Conservation (phyloP, 1,140 invertebrate genomes). For the Papilio polyxenes region DNA sequence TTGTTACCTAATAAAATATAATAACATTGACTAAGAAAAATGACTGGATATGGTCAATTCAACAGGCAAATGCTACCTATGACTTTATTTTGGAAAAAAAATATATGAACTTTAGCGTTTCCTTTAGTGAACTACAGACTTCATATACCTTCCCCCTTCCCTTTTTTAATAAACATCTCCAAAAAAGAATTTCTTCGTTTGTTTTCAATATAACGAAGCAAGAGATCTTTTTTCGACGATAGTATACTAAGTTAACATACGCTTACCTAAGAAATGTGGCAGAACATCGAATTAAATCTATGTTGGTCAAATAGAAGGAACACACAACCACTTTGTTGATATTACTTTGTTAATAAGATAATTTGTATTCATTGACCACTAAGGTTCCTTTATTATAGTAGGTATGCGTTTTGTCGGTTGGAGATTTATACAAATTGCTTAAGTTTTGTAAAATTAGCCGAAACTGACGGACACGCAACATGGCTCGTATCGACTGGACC, state of each 20-base stretch:
- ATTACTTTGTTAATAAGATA: neutral
- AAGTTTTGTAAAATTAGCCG: conserved; percentile 6
- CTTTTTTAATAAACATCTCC: too few species aligned
- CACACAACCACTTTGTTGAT: neutral
- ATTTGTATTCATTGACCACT: conserved; percentile 7
- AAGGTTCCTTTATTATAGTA: neutral
- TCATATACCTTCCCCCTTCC: too few species aligned
- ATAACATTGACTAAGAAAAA: neutral
- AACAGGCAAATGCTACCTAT: neutral
- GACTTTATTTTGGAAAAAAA: too few species aligned
- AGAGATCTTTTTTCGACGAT: too few species aligned
- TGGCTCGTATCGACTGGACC: neutral
- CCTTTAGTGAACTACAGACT: too few species aligned
- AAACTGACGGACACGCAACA: conserved; percentile 41
- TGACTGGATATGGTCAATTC: neutral
- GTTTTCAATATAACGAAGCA: too few species aligned
- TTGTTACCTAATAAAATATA: neutral
- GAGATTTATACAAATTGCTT: conserved; percentile 9
- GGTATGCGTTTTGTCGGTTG: neutral
- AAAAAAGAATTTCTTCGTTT: too few species aligned
- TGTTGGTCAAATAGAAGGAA: too few species aligned
- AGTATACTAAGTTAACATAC: too few species aligned
- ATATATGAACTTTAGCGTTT: too few species aligned
- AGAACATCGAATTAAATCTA: too few species aligned
- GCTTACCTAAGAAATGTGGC: too few species aligned